Evolutionary conservation across 2,797 vertebrate species (phyloP).

Genomic region (Taeniopygia guttata): DNA sequence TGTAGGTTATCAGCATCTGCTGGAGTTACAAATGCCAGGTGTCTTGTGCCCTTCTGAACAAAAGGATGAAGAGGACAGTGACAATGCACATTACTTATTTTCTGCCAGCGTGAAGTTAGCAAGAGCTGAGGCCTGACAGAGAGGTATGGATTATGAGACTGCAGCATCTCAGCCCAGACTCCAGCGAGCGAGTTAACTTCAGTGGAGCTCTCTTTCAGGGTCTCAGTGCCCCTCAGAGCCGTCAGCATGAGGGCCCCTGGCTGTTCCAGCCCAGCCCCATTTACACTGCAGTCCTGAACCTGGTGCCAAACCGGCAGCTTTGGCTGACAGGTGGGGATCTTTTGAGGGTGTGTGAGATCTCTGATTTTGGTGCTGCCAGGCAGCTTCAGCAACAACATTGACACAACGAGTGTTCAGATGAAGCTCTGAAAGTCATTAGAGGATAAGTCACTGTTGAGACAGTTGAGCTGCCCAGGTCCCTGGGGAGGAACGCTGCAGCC

Average conservation of each 20-base stretch:
- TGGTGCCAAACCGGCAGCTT: neutral
- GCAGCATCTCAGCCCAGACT: neutral
- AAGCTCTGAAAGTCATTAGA: neutral
- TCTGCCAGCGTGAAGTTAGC: neutral
- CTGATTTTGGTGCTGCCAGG: neutral
- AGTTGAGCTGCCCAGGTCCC: neutral
- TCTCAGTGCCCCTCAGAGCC: neutral
- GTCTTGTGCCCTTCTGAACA: neutral
- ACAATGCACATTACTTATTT: neutral
- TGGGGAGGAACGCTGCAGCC: neutral
- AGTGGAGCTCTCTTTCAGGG: neutral
- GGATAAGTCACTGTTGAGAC: neutral
- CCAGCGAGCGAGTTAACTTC: neutral
- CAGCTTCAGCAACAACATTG: neutral
- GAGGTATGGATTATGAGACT: rapidly evolving
- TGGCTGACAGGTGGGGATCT: neutral
- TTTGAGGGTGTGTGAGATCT: neutral
- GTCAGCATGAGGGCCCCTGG: neutral
- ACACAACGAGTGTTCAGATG: neutral
- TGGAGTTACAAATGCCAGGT: neutral
- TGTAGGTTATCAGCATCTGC: neutral
- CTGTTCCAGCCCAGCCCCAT: neutral
- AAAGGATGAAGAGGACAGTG: neutral
- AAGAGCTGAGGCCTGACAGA: neutral
- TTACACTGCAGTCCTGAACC: neutral